Evolutionary conservation across 2,113 vertebrate genomes (phyloP).

Genomic region (Kryptolebias marmoratus): DNA sequence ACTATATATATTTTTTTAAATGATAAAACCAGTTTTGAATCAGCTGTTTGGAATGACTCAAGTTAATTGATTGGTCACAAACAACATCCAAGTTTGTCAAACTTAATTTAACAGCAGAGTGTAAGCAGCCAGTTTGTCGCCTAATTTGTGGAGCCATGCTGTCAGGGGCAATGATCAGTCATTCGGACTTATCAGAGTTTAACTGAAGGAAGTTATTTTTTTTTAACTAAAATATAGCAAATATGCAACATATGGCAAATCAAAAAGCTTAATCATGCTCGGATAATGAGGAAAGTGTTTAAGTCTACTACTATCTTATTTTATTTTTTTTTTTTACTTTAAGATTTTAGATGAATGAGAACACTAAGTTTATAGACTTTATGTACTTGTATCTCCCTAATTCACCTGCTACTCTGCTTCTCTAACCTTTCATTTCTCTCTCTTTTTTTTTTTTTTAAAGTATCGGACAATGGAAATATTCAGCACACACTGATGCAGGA

Average conservation of each 20-base stretch:
- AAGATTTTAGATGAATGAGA: background rate
- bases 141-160: too few species aligned
- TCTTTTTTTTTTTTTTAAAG: background rate
- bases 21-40: too few species aligned
- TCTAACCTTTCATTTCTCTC: background rate
- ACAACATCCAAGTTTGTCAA: too few species aligned
- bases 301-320: background rate
- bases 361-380: conserved; percentile 8
- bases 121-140: too few species aligned
- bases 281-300: background rate
- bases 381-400: conserved; percentile 9
- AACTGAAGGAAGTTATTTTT: too few species aligned
- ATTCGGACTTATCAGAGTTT: too few species aligned
- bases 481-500: background rate
- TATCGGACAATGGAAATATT: conserved; percentile 23
- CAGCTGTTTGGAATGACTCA: too few species aligned
- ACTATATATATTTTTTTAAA: too few species aligned
- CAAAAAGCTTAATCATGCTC: background rate
- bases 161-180: too few species aligned
- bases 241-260: background rate
- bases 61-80: too few species aligned
- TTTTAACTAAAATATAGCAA: too few species aligned
- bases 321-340: background rate
- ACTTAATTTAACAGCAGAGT: too few species aligned
- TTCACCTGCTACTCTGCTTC: conserved; percentile 21